Percentiles rank a stretch among this genome's conserved stretches.
Conservation (phyloP, 1,140 invertebrate genomes). For the Eueides isabella region DNA sequence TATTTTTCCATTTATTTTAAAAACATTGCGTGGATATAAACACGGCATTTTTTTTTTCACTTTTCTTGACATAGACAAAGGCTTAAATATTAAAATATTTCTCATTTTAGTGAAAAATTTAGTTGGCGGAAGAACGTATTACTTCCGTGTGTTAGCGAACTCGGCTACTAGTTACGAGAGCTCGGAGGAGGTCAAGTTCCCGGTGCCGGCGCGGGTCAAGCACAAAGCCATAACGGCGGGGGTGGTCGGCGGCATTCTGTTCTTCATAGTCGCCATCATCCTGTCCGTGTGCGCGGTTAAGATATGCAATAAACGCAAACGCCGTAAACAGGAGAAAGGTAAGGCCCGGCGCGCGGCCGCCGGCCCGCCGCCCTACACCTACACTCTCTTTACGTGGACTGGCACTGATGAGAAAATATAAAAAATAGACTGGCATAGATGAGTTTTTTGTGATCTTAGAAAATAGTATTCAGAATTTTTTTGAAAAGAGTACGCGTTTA, state of each 20-base stretch:
- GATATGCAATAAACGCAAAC: conserved; percentile 97
- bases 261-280: conserved; percentile 98
- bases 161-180: conserved; percentile 91
- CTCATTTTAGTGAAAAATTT: conserved; percentile 91
- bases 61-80: too few species aligned
- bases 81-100: too few species aligned
- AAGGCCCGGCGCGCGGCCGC: conserved; percentile 73
- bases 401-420: neutral
- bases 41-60: too few species aligned
- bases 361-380: conserved; percentile 55
- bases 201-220: conserved; percentile 93
- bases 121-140: conserved; percentile 93
- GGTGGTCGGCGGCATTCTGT: conserved; percentile 96
- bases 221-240: conserved; percentile 96
- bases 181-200: conserved; percentile 93
- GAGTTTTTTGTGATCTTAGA: neutral
- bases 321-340: conserved; percentile 98
- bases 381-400: neutral
- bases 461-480: neutral
- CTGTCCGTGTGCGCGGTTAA: conserved; percentile 97
- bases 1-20: too few species aligned
- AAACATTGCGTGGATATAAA: too few species aligned
- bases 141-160: conserved; percentile 94
- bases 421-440: too few species aligned
- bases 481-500: conserved; percentile 9